Evolutionary conservation across 1,140 invertebrate genomes (phyloP), one percentile per base, ranked within the genome.

Genomic region (Microplitis demolitor): DNA sequence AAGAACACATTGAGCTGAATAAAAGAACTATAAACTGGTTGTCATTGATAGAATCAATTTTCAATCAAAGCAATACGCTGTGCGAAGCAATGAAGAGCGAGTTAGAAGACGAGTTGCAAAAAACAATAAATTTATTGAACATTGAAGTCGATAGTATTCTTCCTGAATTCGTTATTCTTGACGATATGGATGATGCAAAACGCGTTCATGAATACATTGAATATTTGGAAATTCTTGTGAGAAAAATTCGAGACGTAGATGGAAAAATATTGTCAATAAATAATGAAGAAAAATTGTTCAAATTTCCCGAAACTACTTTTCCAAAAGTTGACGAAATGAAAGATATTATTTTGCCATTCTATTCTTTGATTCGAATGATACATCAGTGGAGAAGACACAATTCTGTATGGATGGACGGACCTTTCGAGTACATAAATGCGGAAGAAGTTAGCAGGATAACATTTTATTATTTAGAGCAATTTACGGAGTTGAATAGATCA

Each of bases 281-380:
- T 78, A 85, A 90, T 77, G 92, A 93, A 83, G 92, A 94, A 82
- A 86, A 82, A 2, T 80, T 94, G 2, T 93, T 93, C 74, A 93
- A 92, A 77, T 91, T 92, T 78, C 89, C 91, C 3, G 83, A 91
- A 60, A 91, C 90, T n/a, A 83, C 83, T 0, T 94, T 91, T 79
- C 89, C 91, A 2, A 90, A 91, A 78, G 83, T 92, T 3, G 85
- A 87, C 13, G 90, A 92, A 74, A 77, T 89, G 11, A 88, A 86
- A 54, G 87, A 88, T 61, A 80, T 86, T 14, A 78, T 88, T 5
- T 34, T 77, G 39, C 85, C 87, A 3, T 88, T 89, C 62, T 78
- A 84, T 39, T 80, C 82, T 13, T 78, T 89, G 4, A 81, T 88
- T 71, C 76, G 77, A 4, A 72, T 82, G n/a, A 85, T 90, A n/a